Conservation (phyloP, 2,113 vertebrate species). For the Oncorhynchus masou region DNA sequence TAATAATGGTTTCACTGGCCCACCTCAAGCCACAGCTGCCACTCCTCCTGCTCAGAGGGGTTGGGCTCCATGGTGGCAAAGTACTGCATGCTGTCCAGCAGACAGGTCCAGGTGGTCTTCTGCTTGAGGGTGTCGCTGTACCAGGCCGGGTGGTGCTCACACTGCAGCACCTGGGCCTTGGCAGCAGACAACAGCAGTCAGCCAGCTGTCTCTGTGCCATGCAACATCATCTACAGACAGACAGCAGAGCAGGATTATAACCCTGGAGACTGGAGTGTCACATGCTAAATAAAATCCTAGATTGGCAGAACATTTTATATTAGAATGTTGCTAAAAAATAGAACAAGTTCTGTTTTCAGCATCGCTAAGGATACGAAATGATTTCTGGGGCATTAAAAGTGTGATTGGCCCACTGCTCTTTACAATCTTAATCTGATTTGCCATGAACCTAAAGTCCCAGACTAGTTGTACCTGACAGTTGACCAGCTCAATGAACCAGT, state of each 20-base stretch:
- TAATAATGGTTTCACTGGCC: not conserved
- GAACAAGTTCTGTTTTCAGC: not conserved
- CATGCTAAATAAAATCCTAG: not conserved
- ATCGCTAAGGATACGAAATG: not conserved
- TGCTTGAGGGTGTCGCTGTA: slow-evolving; percentile 94
- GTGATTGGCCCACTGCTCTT: no score
- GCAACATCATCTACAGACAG: slow-evolving; percentile 88
- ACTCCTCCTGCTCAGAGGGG: slow-evolving; percentile 85
- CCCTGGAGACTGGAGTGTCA: not conserved
- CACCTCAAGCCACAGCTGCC: slow-evolving; percentile 94
- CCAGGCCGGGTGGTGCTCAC: slow-evolving; percentile 95
- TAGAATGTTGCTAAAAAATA: not conserved
- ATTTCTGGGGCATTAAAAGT: no score
- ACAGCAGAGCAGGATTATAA: slow-evolving; percentile 1
- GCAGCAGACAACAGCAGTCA: slow-evolving; percentile 94
- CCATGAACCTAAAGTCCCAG: no score
- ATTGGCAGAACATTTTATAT: no score
- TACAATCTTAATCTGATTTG: no score
- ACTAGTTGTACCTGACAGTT: slow-evolving; percentile 89
- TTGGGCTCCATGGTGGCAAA: slow-evolving; percentile 94
- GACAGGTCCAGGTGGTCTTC: slow-evolving; percentile 96
- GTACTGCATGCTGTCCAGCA: slow-evolving; percentile 97
- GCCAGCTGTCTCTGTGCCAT: slow-evolving; percentile 91
- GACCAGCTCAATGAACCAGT: slow-evolving; percentile 96
- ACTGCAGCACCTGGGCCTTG: slow-evolving; percentile 94